These are phyloP conservation scores for Sebastes itinus DNA, from an alignment of 2,797 vertebrate genomes.

Conservation along the genomic window DNA sequence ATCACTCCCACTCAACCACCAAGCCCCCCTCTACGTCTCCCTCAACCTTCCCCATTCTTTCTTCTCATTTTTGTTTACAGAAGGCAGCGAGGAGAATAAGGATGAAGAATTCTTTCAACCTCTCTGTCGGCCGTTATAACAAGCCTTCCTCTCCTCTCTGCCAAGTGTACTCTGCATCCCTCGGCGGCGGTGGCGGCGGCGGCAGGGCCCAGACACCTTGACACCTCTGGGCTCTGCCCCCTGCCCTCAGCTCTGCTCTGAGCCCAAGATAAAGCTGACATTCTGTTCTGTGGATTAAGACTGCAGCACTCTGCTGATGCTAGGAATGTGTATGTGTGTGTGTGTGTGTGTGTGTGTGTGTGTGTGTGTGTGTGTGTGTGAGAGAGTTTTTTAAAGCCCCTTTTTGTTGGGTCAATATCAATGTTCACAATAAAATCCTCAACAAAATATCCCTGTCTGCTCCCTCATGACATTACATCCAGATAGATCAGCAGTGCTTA, in stretches of 20 bases:
- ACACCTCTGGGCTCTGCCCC: constrained; percentile 48
- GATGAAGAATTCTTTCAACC: constrained; percentile 24
- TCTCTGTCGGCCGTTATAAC: constrained; percentile 37
- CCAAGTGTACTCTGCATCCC: constrained; percentile 1
- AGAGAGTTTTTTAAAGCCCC: neutral
- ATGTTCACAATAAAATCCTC: neutral
- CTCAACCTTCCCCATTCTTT: constrained; percentile 43
- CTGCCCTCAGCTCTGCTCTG: constrained; percentile 4
- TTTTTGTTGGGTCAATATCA: neutral
- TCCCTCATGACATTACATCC: neutral
- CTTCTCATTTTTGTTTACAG: constrained; percentile 71
- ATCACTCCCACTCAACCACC: constrained; percentile 42
- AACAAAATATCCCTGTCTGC: neutral
- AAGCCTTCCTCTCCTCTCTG: constrained; percentile 25
- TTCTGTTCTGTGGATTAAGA: constrained; percentile 22
- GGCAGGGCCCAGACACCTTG: constrained; percentile 39
- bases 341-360: neutral
- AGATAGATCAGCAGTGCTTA: neutral
- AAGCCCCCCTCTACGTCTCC: constrained; percentile 2
- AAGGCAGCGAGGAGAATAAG: constrained; percentile 32
- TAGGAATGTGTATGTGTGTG: neutral
- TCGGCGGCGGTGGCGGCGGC: neutral
- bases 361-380: neutral
- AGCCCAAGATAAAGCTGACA: constrained; percentile 24
- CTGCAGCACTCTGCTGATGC: neutral